Evolutionary conservation across 2,113 vertebrate species (phyloP).

Genomic region (Burhinus oedicnemus): DNA sequence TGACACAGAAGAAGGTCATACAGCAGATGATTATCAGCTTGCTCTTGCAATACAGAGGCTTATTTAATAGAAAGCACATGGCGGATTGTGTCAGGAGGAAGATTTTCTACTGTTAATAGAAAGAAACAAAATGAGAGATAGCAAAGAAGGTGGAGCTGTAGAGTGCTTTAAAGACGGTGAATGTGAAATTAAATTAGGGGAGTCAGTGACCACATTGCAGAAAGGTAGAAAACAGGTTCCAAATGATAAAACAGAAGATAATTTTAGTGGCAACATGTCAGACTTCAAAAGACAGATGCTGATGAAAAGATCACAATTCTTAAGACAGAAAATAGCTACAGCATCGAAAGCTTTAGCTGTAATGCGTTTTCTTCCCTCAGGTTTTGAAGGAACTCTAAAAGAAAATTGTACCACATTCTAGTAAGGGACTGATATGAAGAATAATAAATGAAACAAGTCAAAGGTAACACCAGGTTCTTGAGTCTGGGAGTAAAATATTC

Average conservation of each 20-base stretch:
- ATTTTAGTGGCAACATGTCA: background rate
- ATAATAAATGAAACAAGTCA: background rate
- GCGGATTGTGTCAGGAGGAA: background rate
- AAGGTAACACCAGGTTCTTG: background rate
- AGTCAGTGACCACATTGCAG: background rate
- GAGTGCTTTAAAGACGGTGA: background rate
- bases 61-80: background rate
- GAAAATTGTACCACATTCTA: background rate
- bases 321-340: background rate
- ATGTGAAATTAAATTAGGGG: background rate
- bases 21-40: slow-evolving; percentile 2
- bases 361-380: background rate
- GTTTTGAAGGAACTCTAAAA: background rate
- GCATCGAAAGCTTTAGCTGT: background rate
- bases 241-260: background rate
- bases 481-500: background rate
- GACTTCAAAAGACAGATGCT: background rate
- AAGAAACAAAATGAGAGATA: background rate
- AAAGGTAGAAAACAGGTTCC: background rate
- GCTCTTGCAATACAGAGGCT: background rate
- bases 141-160: background rate
- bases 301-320: background rate
- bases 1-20: background rate
- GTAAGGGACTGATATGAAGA: background rate
- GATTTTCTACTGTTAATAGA: background rate